Evolutionary conservation across 2,888 invertebrate species (phyloP).

Genomic region (Pristionchus japonicus): DNA sequence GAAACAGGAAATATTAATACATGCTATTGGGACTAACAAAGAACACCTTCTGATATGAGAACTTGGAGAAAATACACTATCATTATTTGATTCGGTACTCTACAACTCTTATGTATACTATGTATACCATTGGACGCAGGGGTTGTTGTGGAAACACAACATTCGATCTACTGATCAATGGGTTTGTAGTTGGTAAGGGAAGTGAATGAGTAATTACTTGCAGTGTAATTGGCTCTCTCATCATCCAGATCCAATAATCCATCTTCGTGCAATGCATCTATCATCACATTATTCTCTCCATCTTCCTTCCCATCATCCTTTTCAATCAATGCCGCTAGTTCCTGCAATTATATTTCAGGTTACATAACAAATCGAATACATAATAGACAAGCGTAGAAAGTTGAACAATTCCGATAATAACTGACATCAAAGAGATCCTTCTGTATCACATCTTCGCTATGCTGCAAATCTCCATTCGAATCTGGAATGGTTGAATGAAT

Average conservation of each 20-base stretch:
- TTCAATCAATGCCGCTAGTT: background rate
- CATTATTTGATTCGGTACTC: slow-evolving; percentile 5
- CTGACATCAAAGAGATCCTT: background rate
- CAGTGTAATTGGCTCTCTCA: background rate
- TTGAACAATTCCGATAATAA: background rate
- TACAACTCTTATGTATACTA: background rate
- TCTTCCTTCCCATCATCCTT: background rate
- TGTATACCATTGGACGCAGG: background rate
- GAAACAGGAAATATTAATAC: background rate
- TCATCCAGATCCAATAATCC: background rate
- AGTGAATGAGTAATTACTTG: slow-evolving; percentile 10
- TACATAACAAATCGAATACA: background rate
- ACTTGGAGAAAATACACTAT: background rate
- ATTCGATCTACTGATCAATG: background rate
- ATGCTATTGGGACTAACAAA: background rate
- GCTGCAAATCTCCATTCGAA: background rate
- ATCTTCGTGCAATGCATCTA: background rate
- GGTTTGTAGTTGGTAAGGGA: background rate
- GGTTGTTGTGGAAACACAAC: background rate
- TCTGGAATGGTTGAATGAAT: background rate
- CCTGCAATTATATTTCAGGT: background rate
- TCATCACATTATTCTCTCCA: background rate
- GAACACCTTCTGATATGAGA: background rate
- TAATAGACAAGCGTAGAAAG: background rate
- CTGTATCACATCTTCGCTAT: background rate